Evolutionary conservation across 1,140 invertebrate species (phyloP).

Genomic region (Heliconius congener): DNA sequence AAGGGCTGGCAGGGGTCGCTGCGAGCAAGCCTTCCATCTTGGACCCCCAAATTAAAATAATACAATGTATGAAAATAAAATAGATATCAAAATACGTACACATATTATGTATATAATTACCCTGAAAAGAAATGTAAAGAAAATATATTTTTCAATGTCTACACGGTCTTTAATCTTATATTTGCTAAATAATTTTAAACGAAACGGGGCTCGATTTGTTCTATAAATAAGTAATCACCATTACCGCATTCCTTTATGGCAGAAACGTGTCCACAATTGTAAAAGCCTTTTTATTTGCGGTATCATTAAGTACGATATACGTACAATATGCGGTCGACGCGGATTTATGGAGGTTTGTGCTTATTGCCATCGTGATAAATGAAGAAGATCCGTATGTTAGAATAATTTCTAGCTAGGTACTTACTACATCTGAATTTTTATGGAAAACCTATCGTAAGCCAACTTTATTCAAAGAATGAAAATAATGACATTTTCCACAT

Average conservation of each 20-base stretch:
- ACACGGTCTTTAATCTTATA: not conserved
- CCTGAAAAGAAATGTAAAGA: not conserved
- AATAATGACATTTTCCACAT: not conserved
- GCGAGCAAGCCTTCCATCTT: too few species aligned
- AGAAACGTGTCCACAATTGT: conserved; percentile 21
- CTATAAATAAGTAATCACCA: conserved; percentile 22
- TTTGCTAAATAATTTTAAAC: conserved; percentile 23
- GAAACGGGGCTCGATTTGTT: conserved; percentile 21
- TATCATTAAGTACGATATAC: conserved; percentile 32
- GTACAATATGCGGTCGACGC: conserved; percentile 21
- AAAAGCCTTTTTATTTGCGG: conserved; percentile 26
- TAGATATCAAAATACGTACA: not conserved
- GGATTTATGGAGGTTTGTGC: conserved; percentile 31
- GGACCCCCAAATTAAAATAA: too few species aligned
- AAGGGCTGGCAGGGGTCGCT: too few species aligned
- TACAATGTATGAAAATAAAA: not conserved
- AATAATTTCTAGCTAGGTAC: conserved; percentile 22
- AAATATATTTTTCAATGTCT: not conserved
- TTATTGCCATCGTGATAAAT: conserved; percentile 33
- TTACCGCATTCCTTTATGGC: conserved; percentile 28
- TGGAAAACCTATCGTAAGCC: not conserved
- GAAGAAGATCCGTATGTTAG: conserved; percentile 17
- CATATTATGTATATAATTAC: not conserved
- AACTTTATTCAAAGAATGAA: not conserved
- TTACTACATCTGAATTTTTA: not conserved